Conservation (phyloP, 2,888 invertebrate species). For the Drosophila nr. perissopoda region DNA sequence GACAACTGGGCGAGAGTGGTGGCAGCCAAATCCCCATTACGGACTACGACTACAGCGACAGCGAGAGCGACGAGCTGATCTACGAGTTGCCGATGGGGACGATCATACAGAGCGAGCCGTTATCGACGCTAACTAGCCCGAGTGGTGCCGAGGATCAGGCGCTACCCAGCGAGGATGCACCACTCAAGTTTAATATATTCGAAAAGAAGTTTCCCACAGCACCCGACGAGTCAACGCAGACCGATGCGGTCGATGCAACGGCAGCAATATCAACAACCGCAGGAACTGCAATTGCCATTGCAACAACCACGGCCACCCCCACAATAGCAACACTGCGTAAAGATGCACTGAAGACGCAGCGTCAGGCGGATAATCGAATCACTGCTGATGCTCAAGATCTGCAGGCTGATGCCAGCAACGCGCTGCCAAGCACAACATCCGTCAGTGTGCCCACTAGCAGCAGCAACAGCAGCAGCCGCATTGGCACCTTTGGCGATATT, state of each 20-base stretch:
- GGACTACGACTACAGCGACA: slow-evolving; percentile 79
- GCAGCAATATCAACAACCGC: slow-evolving; percentile 15
- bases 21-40: slow-evolving; percentile 15
- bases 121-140: slow-evolving; percentile 10
- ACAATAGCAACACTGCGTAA: slow-evolving; percentile 34
- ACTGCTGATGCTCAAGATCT: slow-evolving; percentile 44
- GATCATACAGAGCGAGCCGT: slow-evolving; percentile 14
- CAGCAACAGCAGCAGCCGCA: slow-evolving; percentile 30
- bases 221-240: slow-evolving; percentile 12
- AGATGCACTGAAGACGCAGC: slow-evolving; percentile 19
- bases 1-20: slow-evolving; percentile 29
- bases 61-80: slow-evolving; percentile 52
- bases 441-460: slow-evolving; percentile 36
- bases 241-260: slow-evolving; percentile 29
- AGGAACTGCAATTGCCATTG: slow-evolving; percentile 16
- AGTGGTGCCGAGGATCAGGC: slow-evolving; percentile 59
- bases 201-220: slow-evolving; percentile 79
- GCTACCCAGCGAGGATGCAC: slow-evolving; percentile 79
- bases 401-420: slow-evolving; percentile 53
- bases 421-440: slow-evolving; percentile 48
- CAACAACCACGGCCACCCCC: slow-evolving; percentile 31
- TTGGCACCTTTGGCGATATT: slow-evolving; percentile 41
- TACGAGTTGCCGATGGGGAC: slow-evolving; percentile 28
- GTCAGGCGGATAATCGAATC: slow-evolving; percentile 36
- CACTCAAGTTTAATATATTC: slow-evolving; percentile 84